phyloP scores from a whole-genome alignment of 2,113 vertebrate genomes.

The Oenanthe oenanthe region DNA sequence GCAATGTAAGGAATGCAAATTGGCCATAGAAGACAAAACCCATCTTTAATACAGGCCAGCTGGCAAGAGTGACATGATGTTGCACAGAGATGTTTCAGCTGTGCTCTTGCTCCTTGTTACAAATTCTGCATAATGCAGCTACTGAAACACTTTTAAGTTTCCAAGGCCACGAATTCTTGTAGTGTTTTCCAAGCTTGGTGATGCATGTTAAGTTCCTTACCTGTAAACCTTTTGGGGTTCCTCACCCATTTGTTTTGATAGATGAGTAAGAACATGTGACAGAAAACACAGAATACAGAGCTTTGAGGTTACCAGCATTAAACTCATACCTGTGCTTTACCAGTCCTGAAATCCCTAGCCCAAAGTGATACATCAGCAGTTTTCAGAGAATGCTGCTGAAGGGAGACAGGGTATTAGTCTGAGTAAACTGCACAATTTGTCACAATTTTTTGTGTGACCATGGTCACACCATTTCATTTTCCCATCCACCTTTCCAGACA shows the following conservation, averaged over 20 bases:
- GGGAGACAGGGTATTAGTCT: not conserved
- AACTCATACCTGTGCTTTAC: not conserved
- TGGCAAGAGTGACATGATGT: not conserved
- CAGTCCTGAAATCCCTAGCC: not conserved
- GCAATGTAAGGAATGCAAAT: not conserved
- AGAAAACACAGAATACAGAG: not conserved
- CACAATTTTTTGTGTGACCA: not conserved
- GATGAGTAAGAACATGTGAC: not conserved
- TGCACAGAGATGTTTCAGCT: not conserved
- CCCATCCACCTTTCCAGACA: not conserved
- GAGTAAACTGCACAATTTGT: not conserved
- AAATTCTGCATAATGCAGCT: not conserved
- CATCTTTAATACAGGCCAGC: not conserved
- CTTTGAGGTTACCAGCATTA: not conserved
- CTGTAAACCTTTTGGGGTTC: not conserved
- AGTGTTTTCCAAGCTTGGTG: not conserved
- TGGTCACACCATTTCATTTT: not conserved
- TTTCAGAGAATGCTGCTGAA: not conserved
- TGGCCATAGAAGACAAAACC: not conserved
- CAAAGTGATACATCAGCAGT: not conserved
- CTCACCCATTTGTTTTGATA: not conserved
- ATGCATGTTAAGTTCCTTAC: not conserved
- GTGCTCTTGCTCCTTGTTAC: not conserved
- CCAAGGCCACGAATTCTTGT: not conserved
- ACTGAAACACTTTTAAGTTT: not conserved